Evolutionary conservation across 2,888 invertebrate genomes (phyloP).

Genomic region (Nycteola revayana): DNA sequence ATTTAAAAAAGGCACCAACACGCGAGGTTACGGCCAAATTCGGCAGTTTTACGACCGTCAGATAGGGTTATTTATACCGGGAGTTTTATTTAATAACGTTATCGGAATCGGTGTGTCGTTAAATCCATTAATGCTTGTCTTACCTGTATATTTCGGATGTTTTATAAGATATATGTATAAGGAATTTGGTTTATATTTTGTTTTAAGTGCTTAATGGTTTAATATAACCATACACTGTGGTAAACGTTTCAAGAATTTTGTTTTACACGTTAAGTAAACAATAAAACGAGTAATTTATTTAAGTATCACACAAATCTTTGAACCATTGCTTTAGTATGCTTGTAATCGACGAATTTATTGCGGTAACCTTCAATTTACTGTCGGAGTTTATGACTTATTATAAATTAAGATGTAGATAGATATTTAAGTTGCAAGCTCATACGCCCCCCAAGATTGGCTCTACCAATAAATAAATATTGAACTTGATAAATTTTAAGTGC

Average conservation of each 20-base stretch:
- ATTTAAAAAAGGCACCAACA: constrained; percentile 39
- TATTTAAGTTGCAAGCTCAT: too few species aligned
- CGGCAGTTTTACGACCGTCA: constrained; percentile 60
- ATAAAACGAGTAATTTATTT: too few species aligned
- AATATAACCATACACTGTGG: constrained; percentile 11
- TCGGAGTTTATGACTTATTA: too few species aligned
- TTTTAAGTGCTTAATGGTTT: constrained; percentile 27
- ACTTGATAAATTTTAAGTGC: too few species aligned
- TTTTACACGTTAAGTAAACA: constrained; percentile 5
- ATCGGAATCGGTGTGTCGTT: constrained; percentile 58
- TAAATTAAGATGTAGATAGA: too few species aligned
- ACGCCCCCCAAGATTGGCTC: too few species aligned
- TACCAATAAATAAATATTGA: too few species aligned
- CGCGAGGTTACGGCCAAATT: constrained; percentile 48
- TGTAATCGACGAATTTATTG: too few species aligned
- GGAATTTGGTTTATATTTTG: constrained; percentile 32
- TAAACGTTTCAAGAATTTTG: constrained; percentile 8
- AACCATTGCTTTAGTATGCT: too few species aligned
- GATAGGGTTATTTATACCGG: constrained; percentile 63
- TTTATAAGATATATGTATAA: constrained; percentile 38
- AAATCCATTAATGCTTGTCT: constrained; percentile 61
- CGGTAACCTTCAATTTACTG: too few species aligned
- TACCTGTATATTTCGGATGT: constrained; percentile 45
- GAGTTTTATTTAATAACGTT: constrained; percentile 67
- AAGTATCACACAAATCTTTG: too few species aligned